Evolutionary conservation across 1,140 invertebrate species (phyloP), one percentile per base, ranked within the genome.

Genomic region (Hyles vespertilio): DNA sequence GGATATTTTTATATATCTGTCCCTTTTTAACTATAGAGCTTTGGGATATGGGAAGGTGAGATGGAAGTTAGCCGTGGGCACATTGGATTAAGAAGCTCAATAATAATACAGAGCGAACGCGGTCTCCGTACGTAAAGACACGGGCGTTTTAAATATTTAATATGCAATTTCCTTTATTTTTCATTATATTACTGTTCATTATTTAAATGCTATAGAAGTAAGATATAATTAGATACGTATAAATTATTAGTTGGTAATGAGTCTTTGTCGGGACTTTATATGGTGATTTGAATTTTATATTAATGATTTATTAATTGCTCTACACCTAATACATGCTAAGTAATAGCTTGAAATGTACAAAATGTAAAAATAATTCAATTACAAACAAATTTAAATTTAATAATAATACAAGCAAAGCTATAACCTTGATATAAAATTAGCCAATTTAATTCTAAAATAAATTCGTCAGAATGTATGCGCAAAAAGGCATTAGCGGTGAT

Each of bases 61-160:
- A 76, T 59, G 60, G 56, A 65, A 68, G 55, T 62, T 74, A 55
- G 32, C 59, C 58, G 51, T 53, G 59, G 61, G 65, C 55, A 72
- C 67, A 64, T 70, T 59, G 68, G 77, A 81, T 84, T 86, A 86
- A 85, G 83, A 82, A 81, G 78, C 84, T 81, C 66, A 81, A 81
- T 85, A 87, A 88, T 87, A 88, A 81, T 81, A 77, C 74, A 78
- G 71, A 84, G 71, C 72, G 77, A 86, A 82, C 79, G 83, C 81
- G 85, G 78, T 81, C 72, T 79, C 74, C 76, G 71, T 77, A 84
- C 70, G 70, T 74, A 78, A 76, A 74, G 77, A 79, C 74, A 80
- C 70, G 72, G 71, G 51, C 56, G 76, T 76, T 87, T 86, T 87
- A 86, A 87, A 87, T 89, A 89, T 87, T 89, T 84, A 84, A 84